phyloP scores from a whole-genome alignment of 2,113 vertebrate genomes.

The Pipa parva region DNA sequence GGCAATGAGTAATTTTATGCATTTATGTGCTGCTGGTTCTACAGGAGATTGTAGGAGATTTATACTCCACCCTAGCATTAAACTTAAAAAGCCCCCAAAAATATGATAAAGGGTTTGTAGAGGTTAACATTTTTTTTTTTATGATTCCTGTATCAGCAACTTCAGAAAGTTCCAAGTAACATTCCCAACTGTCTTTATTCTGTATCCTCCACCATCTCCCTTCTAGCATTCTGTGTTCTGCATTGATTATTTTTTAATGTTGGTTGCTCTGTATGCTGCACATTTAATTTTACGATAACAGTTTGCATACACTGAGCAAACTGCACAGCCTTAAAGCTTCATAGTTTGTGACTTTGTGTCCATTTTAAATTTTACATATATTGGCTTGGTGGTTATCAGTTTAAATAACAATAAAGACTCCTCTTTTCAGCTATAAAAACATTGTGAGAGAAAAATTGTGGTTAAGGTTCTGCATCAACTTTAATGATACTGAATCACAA shows the following conservation, averaged over 20 bases:
- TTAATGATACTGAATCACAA: constrained; percentile 38
- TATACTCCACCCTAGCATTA: no score
- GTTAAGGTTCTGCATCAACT: constrained; percentile 39
- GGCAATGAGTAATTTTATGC: no score
- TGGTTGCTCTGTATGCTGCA: neutral
- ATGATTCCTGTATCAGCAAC: no score
- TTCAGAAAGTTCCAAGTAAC: no score
- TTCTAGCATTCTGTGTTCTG: neutral
- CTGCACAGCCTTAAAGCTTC: neutral
- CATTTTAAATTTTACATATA: constrained; percentile 20
- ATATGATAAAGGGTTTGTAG: no score
- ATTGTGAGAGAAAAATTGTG: constrained; percentile 34
- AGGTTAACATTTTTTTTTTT: no score
- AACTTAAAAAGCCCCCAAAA: no score
- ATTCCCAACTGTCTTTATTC: neutral
- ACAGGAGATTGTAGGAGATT: no score
- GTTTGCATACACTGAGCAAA: neutral
- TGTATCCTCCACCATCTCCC: neutral
- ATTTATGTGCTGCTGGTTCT: no score
- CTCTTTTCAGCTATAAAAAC: constrained; percentile 35
- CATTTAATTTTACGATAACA: constrained; percentile 2
- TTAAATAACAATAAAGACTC: constrained; percentile 42
- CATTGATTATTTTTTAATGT: neutral
- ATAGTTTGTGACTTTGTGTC: constrained; percentile 12
- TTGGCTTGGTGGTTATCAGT: constrained; percentile 29